Evolutionary conservation across 2,888 invertebrate species (phyloP).

Genomic region (Neria commutata): DNA sequence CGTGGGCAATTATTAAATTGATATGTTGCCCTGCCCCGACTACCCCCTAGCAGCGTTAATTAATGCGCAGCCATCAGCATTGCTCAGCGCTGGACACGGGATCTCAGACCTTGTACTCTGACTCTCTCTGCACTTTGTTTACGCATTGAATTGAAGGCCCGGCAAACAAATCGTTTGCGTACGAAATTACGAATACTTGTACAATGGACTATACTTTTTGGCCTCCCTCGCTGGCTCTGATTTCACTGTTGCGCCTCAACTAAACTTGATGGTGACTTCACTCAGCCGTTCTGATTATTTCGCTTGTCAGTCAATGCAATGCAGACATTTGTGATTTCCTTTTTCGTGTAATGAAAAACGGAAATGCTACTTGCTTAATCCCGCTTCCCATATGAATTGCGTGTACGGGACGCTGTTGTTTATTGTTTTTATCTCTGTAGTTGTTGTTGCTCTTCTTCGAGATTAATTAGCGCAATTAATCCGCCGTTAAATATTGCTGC

Average conservation of each 20-base stretch:
- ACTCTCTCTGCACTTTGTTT: too few relatives aligned
- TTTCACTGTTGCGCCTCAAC: too few relatives aligned
- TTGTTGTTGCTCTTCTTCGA: slow-evolving; percentile 44
- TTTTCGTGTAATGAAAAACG: slow-evolving; percentile 55
- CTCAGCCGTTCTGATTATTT: slow-evolving; percentile 24
- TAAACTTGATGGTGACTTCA: too few relatives aligned
- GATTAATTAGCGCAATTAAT: slow-evolving; percentile 62
- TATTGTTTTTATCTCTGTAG: too few relatives aligned
- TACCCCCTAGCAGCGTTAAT: slow-evolving; percentile 10
- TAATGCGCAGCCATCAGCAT: slow-evolving; percentile 17
- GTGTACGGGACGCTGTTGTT: slow-evolving; percentile 33
- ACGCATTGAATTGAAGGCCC: too few relatives aligned
- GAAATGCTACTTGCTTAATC: slow-evolving; percentile 51
- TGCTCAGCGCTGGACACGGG: slow-evolving; percentile 2
- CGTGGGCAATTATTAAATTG: slow-evolving; percentile 32
- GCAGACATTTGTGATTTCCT: slow-evolving; percentile 35
- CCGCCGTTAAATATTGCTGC: slow-evolving; percentile 52
- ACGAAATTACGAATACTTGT: too few relatives aligned
- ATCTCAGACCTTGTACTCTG: too few relatives aligned
- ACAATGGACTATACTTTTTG: too few relatives aligned
- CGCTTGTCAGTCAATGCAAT: slow-evolving; percentile 11
- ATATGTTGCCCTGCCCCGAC: neutral
- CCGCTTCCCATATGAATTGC: slow-evolving; percentile 22
- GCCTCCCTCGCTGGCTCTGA: too few relatives aligned
- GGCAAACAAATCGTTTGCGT: slow-evolving; percentile 27